phyloP scores from a whole-genome alignment of 2,797 vertebrate genomes.

The Vespertilio murinus region DNA sequence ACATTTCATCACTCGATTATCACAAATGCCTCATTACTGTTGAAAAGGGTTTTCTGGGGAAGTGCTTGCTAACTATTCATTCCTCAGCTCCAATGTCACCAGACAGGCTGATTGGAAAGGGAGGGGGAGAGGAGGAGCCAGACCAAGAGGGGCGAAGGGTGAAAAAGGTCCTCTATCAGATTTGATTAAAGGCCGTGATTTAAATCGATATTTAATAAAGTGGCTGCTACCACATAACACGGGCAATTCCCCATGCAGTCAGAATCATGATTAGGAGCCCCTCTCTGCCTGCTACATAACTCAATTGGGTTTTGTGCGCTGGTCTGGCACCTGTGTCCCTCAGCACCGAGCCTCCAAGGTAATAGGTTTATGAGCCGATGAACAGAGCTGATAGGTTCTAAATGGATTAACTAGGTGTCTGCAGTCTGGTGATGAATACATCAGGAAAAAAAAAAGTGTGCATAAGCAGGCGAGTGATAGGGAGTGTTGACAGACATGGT shows the following conservation, averaged over 20 bases:
- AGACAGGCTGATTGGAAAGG: slow-evolving; percentile 58
- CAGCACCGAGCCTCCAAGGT: slow-evolving; percentile 84
- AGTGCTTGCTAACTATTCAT: slow-evolving; percentile 85
- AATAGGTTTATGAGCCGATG: slow-evolving; percentile 89
- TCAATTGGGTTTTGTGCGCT: slow-evolving; percentile 87
- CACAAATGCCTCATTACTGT: slow-evolving; percentile 91
- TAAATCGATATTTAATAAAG: slow-evolving; percentile 96
- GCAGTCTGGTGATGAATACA: slow-evolving; percentile 84
- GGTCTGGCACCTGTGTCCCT: slow-evolving; percentile 89
- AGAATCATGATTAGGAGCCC: slow-evolving; percentile 82
- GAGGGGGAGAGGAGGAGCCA: slow-evolving; percentile 62
- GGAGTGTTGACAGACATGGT: slow-evolving; percentile 82
- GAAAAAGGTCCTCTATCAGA: slow-evolving; percentile 86
- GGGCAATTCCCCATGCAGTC: slow-evolving; percentile 89
- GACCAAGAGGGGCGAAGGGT: slow-evolving; percentile 74
- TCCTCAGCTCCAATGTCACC: slow-evolving; percentile 81
- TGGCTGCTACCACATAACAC: slow-evolving; percentile 87
- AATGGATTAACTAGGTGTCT: slow-evolving; percentile 90
- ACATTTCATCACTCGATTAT: slow-evolving; percentile 96
- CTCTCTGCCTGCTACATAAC: slow-evolving; percentile 85
- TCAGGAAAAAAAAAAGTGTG: slow-evolving; percentile 68
- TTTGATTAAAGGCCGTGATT: slow-evolving; percentile 92
- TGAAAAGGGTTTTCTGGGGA: slow-evolving; percentile 86
- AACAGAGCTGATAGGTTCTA: slow-evolving; percentile 89
- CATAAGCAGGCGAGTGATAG: slow-evolving; percentile 81